Percentiles rank a stretch among this genome's conserved stretches.
Evolutionary conservation across 1,140 invertebrate genomes (phyloP).

Genomic region (Limonius californicus): DNA sequence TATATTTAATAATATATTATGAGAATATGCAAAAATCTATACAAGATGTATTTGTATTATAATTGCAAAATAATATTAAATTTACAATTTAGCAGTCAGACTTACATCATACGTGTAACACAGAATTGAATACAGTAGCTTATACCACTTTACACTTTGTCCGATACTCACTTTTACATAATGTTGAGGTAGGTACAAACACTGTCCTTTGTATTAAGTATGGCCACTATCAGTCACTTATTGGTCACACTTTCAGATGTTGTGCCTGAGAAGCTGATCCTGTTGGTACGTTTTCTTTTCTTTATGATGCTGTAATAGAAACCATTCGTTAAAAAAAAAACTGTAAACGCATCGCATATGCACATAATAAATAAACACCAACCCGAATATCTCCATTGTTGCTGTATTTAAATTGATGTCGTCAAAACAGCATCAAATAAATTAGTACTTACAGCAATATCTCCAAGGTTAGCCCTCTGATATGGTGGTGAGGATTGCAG

Average conservation of each 20-base stretch:
- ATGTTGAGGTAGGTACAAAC: neutral
- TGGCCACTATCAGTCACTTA: conserved; percentile 29
- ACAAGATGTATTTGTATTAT: conserved; percentile 26
- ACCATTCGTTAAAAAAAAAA: no score
- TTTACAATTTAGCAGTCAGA: conserved; percentile 18
- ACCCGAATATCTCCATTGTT: no score
- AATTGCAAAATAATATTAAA: conserved; percentile 16
- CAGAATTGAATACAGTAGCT: conserved; percentile 19
- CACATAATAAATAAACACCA: no score
- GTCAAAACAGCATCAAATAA: no score
- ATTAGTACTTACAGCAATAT: conserved; percentile 3
- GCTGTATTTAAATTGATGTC: no score
- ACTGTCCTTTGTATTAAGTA: conserved; percentile 21
- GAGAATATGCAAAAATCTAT: conserved; percentile 35
- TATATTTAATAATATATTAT: conserved; percentile 32
- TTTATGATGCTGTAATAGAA: neutral
- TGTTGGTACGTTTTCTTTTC: conserved; percentile 13
- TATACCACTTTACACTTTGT: conserved; percentile 15
- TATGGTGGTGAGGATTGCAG: conserved; percentile 9
- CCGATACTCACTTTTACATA: conserved; percentile 17
- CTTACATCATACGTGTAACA: conserved; percentile 12
- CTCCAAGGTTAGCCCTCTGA: conserved; percentile 14
- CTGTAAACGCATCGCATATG: no score
- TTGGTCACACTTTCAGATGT: conserved; percentile 23
- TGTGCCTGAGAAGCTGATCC: conserved; percentile 24